Conservation (phyloP, 2,797 vertebrate genomes). For the Nothura maculosa region DNA sequence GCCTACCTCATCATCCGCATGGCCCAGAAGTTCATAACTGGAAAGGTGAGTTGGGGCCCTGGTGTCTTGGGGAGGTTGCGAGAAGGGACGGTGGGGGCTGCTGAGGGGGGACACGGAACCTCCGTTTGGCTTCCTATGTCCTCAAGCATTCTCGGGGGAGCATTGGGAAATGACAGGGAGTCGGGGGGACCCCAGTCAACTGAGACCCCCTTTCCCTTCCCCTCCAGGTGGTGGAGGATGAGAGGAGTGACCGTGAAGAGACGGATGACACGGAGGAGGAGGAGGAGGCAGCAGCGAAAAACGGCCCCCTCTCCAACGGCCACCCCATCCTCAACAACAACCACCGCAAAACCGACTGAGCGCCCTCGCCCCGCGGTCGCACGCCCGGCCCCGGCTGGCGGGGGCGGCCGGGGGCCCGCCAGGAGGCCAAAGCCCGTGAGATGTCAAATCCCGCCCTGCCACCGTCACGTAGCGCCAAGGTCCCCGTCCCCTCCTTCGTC, state of each 20-base stretch:
- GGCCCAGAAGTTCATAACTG: slow-evolving; percentile 93
- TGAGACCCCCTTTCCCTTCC: neutral
- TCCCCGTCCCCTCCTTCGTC: neutral
- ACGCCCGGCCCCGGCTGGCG: neutral
- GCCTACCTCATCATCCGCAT: slow-evolving; percentile 94
- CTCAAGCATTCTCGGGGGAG: rapidly evolving
- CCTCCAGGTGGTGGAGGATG: slow-evolving; percentile 91
- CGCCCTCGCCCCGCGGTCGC: neutral
- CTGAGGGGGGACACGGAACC: neutral
- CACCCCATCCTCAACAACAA: slow-evolving; percentile 90
- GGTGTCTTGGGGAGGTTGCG: neutral
- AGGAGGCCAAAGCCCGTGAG: neutral
- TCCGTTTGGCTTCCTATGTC: rapidly evolving
- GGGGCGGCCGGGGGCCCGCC: neutral
- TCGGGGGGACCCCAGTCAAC: rapidly evolving
- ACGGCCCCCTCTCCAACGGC: slow-evolving; percentile 88
- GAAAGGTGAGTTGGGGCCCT: slow-evolving; percentile 82
- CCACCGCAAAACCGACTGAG: slow-evolving; percentile 91
- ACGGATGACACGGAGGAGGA: slow-evolving; percentile 85
- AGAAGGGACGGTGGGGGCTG: neutral
- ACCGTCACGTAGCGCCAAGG: neutral
- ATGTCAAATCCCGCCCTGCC: neutral
- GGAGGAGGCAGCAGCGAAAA: slow-evolving; percentile 78
- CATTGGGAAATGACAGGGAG: rapidly evolving
- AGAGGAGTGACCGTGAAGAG: slow-evolving; percentile 94